These are phyloP conservation scores for Pogonophryne albipinna DNA, from an alignment of 2,797 vertebrate genomes.

Conservation along the genomic window DNA sequence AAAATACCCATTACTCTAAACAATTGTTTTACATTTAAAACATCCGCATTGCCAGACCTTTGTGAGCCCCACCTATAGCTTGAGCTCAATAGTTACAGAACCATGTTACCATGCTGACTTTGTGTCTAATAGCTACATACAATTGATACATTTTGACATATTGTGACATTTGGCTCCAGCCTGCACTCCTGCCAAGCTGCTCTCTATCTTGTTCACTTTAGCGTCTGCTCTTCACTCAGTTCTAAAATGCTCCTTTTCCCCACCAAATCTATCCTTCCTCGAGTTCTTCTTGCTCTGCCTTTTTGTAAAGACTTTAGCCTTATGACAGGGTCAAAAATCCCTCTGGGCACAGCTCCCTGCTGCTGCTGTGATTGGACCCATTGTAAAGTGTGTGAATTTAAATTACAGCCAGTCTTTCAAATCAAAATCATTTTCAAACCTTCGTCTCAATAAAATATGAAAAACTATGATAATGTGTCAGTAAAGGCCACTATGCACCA, in stretches of 20 bases:
- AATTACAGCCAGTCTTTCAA: slow-evolving; percentile 35
- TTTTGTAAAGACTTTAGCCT: slow-evolving; percentile 30
- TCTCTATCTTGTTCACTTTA: slow-evolving; percentile 31
- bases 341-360: slow-evolving; percentile 28
- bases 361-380: slow-evolving; percentile 37
- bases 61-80: neutral
- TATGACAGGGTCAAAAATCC: slow-evolving; percentile 54
- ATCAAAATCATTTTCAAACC: slow-evolving; percentile 36
- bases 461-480: slow-evolving; percentile 47
- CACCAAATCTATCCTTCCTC: slow-evolving; percentile 38
- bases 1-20: too few relatives aligned
- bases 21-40: neutral
- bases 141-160: slow-evolving; percentile 26
- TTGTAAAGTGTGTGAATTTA: slow-evolving; percentile 25
- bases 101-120: slow-evolving; percentile 2
- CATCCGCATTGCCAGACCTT: neutral
- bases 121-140: neutral
- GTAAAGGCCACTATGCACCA: slow-evolving; percentile 18
- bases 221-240: slow-evolving; percentile 36
- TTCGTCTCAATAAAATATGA: slow-evolving; percentile 46
- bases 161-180: slow-evolving; percentile 43
- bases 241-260: slow-evolving; percentile 16
- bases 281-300: slow-evolving; percentile 14
- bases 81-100: neutral
- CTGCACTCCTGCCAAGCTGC: slow-evolving; percentile 14